Percentiles rank a stretch among this genome's conserved stretches.
Evolutionary conservation across 1,140 invertebrate genomes (phyloP).

Genomic region (Papilio dardanus): DNA sequence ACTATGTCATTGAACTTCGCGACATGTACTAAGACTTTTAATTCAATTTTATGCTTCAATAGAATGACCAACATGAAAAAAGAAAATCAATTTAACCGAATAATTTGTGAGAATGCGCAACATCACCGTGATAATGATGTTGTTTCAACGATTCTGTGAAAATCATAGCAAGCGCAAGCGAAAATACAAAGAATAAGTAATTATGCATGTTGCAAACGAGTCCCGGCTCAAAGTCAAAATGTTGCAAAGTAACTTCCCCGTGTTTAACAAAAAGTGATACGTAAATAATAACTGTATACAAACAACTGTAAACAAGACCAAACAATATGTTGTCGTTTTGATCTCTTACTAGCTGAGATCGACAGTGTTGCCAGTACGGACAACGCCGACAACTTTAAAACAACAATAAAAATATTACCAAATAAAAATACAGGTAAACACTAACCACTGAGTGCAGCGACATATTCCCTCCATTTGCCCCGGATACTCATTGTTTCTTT

Average conservation of each 20-base stretch:
- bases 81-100: neutral
- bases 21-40: neutral
- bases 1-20: conserved; percentile 8
- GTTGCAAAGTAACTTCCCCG: neutral
- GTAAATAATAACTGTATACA: conserved; percentile 29
- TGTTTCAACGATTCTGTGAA: no score
- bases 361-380: conserved; percentile 40
- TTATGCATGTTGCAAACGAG: neutral
- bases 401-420: conserved; percentile 42
- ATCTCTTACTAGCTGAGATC: conserved; percentile 11
- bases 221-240: neutral
- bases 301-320: conserved; percentile 27
- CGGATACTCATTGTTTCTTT: conserved; percentile 67
- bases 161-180: no score
- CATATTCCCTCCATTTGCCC: conserved; percentile 76
- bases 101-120: neutral
- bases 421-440: conserved; percentile 55
- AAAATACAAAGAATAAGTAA: no score
- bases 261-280: conserved; percentile 9
- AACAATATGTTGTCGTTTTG: conserved; percentile 24
- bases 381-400: neutral
- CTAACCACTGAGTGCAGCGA: conserved; percentile 76
- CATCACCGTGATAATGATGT: neutral
- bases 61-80: neutral
- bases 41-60: neutral